Conservation (phyloP, 2,797 vertebrate species). For the Poeciliopsis paucimaculata region DNA sequence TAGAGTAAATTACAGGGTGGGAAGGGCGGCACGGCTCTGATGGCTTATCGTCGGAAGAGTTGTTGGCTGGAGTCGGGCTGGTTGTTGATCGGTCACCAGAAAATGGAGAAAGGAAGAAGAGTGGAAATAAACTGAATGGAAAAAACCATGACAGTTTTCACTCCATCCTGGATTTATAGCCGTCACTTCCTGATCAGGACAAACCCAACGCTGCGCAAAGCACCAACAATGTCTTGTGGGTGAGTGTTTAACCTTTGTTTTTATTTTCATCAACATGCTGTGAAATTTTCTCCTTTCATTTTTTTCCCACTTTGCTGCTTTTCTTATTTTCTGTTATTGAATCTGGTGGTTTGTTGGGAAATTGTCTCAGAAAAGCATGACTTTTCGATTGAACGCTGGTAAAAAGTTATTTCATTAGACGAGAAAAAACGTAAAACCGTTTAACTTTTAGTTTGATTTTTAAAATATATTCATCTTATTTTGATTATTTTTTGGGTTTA, state of each 20-base stretch:
- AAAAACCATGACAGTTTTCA: slow-evolving; percentile 5
- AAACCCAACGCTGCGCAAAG: neutral
- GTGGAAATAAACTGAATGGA: slow-evolving; percentile 9
- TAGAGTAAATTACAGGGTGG: slow-evolving; percentile 77
- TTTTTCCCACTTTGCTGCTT: neutral
- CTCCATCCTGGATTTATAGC: neutral
- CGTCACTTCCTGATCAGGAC: slow-evolving; percentile 19
- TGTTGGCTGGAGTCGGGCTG: slow-evolving; percentile 8
- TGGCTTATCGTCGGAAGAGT: slow-evolving; percentile 65
- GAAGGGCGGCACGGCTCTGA: slow-evolving; percentile 47
- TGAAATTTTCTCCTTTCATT: neutral
- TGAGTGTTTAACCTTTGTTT: slow-evolving; percentile 37
- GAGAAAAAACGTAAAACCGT: neutral
- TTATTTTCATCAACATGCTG: neutral
- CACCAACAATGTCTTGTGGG: slow-evolving; percentile 50
- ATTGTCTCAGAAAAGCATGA: neutral
- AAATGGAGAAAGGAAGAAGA: neutral
- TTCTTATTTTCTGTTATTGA: neutral
- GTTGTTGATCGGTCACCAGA: neutral
- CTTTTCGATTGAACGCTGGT: neutral
- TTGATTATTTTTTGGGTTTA: neutral
- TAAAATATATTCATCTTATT: neutral
- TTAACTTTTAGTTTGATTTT: neutral
- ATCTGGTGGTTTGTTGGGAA: neutral
- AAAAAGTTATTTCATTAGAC: neutral